phyloP scores from a whole-genome alignment of 2,113 vertebrate genomes.

The Cyrtonyx montezumae region DNA sequence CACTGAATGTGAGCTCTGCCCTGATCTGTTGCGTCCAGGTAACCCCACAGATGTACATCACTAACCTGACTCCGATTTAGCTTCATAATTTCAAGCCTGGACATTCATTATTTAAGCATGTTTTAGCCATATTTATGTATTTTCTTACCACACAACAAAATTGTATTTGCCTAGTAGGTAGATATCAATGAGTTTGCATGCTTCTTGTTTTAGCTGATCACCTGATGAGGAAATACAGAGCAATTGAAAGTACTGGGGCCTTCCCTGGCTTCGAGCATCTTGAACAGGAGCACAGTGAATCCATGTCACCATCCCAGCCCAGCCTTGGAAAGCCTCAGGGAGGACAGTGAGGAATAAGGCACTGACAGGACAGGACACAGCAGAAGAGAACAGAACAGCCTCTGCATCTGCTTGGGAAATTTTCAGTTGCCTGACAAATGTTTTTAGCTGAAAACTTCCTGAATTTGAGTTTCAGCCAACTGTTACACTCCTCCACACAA shows the following conservation, averaged over 20 bases:
- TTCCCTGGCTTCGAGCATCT: background rate
- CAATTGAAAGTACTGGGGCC: rapidly evolving
- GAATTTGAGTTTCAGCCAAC: background rate
- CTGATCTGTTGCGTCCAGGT: background rate
- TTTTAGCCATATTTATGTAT: background rate
- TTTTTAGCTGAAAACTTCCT: background rate
- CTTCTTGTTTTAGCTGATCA: background rate
- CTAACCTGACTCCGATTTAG: background rate
- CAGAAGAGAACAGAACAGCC: background rate
- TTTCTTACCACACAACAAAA: background rate
- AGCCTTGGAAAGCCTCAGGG: background rate
- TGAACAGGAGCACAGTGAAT: background rate
- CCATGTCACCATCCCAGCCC: background rate
- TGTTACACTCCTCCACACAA: background rate
- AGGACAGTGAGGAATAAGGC: background rate
- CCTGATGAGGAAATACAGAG: background rate
- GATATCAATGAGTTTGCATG: background rate
- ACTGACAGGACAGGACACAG: background rate
- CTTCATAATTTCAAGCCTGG: background rate
- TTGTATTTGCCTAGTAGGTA: background rate
- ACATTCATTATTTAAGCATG: background rate
- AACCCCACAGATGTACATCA: background rate
- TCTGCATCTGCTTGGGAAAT: background rate
- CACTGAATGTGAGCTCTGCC: background rate
- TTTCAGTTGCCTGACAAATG: background rate